Evolutionary conservation across 2,888 invertebrate genomes (phyloP).

Genomic region (Tenthredo scrophulariae): DNA sequence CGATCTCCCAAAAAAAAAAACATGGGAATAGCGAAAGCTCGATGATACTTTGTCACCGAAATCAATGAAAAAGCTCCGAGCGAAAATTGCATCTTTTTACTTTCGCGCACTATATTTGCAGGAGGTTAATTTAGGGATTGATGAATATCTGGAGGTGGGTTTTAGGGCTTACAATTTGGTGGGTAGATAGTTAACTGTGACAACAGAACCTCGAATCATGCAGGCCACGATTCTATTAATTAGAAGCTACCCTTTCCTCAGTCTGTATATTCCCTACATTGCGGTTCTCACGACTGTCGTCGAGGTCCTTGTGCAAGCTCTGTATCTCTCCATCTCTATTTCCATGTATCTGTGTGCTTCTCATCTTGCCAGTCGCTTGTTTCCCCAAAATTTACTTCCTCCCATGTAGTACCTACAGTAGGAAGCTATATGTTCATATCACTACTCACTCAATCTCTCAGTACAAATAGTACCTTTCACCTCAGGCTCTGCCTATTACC

Average conservation of each 20-base stretch:
- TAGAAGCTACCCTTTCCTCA: constrained; percentile 63
- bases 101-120: background rate
- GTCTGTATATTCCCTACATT: constrained; percentile 1
- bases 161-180: constrained; percentile 6
- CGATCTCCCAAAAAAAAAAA: background rate
- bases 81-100: background rate
- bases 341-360: background rate
- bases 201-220: constrained; percentile 58
- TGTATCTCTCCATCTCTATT: background rate
- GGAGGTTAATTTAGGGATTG: background rate
- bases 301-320: background rate
- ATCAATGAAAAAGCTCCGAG: background rate
- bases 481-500: background rate
- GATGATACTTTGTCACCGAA: background rate
- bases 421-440: background rate
- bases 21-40: no score
- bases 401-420: background rate
- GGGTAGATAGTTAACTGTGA: constrained; percentile 42
- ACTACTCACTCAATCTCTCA: background rate
- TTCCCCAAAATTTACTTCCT: constrained; percentile 24
- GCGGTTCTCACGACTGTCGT: constrained; percentile 8
- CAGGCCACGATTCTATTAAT: constrained; percentile 71
- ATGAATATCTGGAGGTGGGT: background rate
- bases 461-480: background rate
- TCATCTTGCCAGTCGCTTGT: constrained; percentile 16